Conservation (phyloP, 1,140 invertebrate species). For the Calephelis virginiensis region DNA sequence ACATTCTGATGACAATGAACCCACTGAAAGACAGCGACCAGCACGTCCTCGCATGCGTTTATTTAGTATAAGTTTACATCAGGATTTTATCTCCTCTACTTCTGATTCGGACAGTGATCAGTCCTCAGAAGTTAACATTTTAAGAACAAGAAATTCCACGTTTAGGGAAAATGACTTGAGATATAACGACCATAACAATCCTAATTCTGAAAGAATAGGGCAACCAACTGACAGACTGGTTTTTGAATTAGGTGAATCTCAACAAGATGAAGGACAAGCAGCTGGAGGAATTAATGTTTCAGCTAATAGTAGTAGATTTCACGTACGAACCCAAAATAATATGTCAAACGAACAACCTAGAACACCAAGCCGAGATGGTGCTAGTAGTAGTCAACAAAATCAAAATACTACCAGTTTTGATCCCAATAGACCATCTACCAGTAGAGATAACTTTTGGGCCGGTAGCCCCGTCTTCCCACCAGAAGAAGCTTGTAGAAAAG, state of each 20-base stretch:
- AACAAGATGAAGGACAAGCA: not conserved
- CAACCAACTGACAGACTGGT: slow-evolving; percentile 53
- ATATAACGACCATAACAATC: slow-evolving; percentile 25
- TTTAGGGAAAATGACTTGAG: slow-evolving; percentile 50
- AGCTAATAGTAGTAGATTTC: slow-evolving; percentile 46
- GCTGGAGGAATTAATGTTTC: slow-evolving; percentile 42
- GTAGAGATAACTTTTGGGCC: slow-evolving; percentile 53
- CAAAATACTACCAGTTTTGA: slow-evolving; percentile 35
- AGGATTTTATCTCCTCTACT: slow-evolving; percentile 52
- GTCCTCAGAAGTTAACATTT: slow-evolving; percentile 63
- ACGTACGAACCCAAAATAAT: slow-evolving; percentile 46
- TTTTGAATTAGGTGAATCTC: slow-evolving; percentile 42
- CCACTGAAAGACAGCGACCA: slow-evolving; percentile 26
- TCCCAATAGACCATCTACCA: slow-evolving; percentile 54
- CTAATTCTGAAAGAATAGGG: slow-evolving; percentile 30
- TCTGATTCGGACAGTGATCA: slow-evolving; percentile 69
- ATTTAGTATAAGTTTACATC: slow-evolving; percentile 38
- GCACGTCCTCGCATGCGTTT: slow-evolving; percentile 36
- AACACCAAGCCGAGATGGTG: slow-evolving; percentile 25
- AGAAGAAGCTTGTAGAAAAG: slow-evolving; percentile 65
- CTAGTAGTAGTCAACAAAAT: slow-evolving; percentile 25
- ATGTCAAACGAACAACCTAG: slow-evolving; percentile 26
- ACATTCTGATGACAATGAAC: slow-evolving; percentile 50
- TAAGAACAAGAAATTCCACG: slow-evolving; percentile 56
- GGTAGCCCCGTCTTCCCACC: slow-evolving; percentile 42